Evolutionary conservation across 2,113 vertebrate genomes (phyloP), one percentile per base, ranked within the genome.

Genomic region (Periophthalmodon schlosseri): DNA sequence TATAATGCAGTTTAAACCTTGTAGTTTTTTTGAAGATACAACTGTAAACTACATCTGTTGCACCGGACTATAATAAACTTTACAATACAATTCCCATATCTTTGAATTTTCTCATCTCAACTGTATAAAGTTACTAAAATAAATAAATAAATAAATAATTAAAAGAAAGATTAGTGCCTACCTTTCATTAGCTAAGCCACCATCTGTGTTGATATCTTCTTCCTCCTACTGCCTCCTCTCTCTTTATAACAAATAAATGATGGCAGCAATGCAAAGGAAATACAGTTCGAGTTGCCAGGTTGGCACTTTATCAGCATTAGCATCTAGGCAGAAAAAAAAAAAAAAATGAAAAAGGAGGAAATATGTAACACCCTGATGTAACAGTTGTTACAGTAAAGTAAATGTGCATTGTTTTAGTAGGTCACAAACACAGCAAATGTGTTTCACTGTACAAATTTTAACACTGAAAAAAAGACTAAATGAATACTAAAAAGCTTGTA

Each of bases 221-320:
- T 81, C 61, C 20, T 73, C 33, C 64, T 52, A 20, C 50, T 68
- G 79, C 72, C 73, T 54, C 58, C 46, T 46, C 58, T 75, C 76
- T 78, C 39, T 68, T 39, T 46, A 69, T 69, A 84, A 77, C 61
- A 86, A 86, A 80, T 77, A 68, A 81, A 76, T 61, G 74, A 81
- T 74, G 68, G 68, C 13, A 65, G 28, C 61, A 57, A 81, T 72
- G 77, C 72, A 84, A 84, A 84, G 74, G 46, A 83, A 86, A 82
- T 64, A 72, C 61, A 79, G 63, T 54, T n/a, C 63, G 76, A 63
- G 67, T 44, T 87, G 79, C 64, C 73, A 72, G 67, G 67, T 47
- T 84, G 85, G 78, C 82, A 72, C 67, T 63, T 78, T 83, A 86
- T 84, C 72, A 82, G 73, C 61, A 70, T 76, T 33, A 60, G 76